A percentile compares a stretch with the other conserved stretches of the same genome.
Conservation (phyloP, 2,797 vertebrate genomes). For the Balearica regulorum region DNA sequence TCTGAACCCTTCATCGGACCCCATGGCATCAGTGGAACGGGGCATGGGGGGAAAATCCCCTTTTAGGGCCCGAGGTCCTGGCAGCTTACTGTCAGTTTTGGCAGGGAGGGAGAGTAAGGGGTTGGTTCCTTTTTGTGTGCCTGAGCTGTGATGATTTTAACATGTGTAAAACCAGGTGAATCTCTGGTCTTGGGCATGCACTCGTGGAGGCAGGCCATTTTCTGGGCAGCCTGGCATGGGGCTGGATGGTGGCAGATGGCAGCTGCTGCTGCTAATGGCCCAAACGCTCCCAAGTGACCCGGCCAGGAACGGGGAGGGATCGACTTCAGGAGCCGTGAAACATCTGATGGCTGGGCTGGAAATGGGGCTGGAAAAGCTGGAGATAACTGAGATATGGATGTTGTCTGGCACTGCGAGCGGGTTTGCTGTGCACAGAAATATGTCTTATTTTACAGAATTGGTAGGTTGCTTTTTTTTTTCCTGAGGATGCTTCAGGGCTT, state of each 20-base stretch:
- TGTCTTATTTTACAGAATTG: not conserved
- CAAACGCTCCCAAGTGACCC: not conserved
- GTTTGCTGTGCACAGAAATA: not conserved
- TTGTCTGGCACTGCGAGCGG: not conserved
- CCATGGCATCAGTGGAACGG: fast-evolving
- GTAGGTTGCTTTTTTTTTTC: not conserved
- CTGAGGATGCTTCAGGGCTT: slow-evolving; percentile 30
- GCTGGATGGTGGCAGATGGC: not conserved
- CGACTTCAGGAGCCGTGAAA: not conserved
- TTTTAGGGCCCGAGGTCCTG: fast-evolving
- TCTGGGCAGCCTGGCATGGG: not conserved
- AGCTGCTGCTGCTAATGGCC: not conserved
- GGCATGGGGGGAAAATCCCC: not conserved
- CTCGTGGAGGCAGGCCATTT: not conserved
- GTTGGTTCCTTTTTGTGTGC: not conserved
- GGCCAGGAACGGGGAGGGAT: not conserved
- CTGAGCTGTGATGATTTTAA: not conserved
- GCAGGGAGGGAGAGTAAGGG: not conserved
- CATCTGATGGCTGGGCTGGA: not conserved
- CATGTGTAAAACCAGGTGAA: fast-evolving
- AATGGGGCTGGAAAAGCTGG: not conserved
- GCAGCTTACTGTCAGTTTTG: not conserved
- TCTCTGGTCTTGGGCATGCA: fast-evolving
- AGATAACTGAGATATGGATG: not conserved
- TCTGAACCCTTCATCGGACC: not conserved